Conservation (phyloP, 2,888 invertebrate genomes). For the Phorcus lineatus region DNA sequence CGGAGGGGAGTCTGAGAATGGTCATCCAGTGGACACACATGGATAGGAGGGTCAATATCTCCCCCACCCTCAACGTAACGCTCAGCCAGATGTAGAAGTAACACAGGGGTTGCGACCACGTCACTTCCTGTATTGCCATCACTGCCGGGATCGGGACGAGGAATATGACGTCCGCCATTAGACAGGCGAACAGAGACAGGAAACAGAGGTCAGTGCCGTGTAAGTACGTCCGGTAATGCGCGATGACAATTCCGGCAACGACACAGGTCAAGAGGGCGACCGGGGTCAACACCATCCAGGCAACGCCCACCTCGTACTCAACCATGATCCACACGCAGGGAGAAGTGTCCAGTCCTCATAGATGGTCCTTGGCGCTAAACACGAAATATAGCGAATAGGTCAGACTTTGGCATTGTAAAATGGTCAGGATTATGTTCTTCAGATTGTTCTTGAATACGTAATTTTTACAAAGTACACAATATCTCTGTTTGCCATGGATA, state of each 20-base stretch:
- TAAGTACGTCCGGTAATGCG: conserved; percentile 57
- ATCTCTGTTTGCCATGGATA: no score
- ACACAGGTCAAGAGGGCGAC: conserved; percentile 57
- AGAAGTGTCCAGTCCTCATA: background rate
- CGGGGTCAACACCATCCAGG: conserved; percentile 59
- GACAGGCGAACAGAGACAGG: conserved; percentile 53
- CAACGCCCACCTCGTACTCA: conserved; percentile 46
- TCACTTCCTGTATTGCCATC: conserved; percentile 38
- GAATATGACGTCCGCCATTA: conserved; percentile 53
- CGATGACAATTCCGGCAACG: conserved; percentile 50
- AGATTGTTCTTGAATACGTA: no score
- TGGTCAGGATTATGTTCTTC: no score
- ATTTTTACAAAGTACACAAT: no score
- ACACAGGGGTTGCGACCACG: conserved; percentile 50
- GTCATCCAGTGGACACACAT: conserved; percentile 57
- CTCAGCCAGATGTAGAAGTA: conserved; percentile 53
- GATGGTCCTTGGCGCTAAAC: background rate
- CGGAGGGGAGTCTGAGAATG: conserved; percentile 48
- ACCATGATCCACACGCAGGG: conserved; percentile 39
- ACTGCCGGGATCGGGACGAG: conserved; percentile 56
- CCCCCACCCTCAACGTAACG: conserved; percentile 48
- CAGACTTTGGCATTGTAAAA: no score
- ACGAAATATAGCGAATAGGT: no score
- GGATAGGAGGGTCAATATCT: conserved; percentile 46
- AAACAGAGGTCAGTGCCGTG: conserved; percentile 64